A percentile compares a stretch with the other conserved stretches of the same genome.
Conservation (phyloP, 2,888 invertebrate species). For the Epinotia bilunana region DNA sequence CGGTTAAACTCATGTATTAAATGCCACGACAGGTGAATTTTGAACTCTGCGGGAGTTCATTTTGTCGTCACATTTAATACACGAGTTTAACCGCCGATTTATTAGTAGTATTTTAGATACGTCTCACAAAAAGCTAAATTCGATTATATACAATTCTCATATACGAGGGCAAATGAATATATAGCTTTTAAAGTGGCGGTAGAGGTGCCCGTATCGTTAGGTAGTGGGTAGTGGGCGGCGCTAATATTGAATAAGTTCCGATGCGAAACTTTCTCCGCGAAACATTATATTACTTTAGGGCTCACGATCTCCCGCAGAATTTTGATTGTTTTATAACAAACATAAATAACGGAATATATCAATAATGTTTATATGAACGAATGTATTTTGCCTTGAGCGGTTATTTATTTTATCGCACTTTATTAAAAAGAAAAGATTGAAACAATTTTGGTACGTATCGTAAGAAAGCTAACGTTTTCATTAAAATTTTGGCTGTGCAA, state of each 20-base stretch:
- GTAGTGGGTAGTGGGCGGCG: constrained; percentile 50
- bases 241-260: constrained; percentile 82
- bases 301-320: constrained; percentile 69
- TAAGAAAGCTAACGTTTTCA: background rate
- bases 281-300: constrained; percentile 79
- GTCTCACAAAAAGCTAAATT: no score
- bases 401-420: background rate
- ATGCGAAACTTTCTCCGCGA: constrained; percentile 74
- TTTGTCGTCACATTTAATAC: no score
- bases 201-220: constrained; percentile 9
- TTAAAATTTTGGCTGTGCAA: no score
- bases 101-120: no score
- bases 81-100: no score
- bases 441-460: background rate
- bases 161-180: no score
- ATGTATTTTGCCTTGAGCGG: background rate
- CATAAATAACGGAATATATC: constrained; percentile 42
- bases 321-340: constrained; percentile 74
- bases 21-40: no score
- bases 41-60: no score
- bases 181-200: background rate
- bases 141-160: no score
- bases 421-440: background rate
- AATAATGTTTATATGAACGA: background rate
- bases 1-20: no score